Percentiles rank a stretch among this genome's conserved stretches.
These are phyloP conservation scores for Helobdella robusta DNA, from an alignment of 2,888 invertebrate species.

Conservation along the genomic window DNA sequence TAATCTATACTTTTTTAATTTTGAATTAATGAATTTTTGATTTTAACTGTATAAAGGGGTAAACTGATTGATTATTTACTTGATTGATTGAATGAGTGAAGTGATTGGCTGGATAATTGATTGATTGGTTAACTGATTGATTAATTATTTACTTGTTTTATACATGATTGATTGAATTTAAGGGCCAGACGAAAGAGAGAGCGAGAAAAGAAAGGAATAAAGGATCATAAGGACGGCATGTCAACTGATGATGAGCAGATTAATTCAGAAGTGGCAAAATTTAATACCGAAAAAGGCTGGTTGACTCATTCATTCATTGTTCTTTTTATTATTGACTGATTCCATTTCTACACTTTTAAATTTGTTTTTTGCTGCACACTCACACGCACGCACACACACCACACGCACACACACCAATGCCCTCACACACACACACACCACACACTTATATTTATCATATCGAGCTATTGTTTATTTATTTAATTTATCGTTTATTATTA, in stretches of 20 bases:
- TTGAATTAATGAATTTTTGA: no score
- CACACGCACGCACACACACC: slow-evolving; percentile 13
- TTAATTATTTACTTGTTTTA: no score
- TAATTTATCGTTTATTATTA: background rate
- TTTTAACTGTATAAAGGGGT: no score
- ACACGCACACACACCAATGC: slow-evolving; percentile 11
- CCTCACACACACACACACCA: slow-evolving; percentile 14
- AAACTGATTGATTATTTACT: no score
- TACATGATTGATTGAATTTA: no score
- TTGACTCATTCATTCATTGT: background rate
- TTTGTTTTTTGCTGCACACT: background rate
- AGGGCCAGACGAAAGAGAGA: slow-evolving; percentile 73
- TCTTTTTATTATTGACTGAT: background rate
- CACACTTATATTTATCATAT: background rate
- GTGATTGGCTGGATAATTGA: no score
- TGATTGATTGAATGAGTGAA: no score
- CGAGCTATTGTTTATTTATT: background rate
- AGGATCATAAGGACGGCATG: slow-evolving; percentile 77
- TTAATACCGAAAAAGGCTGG: slow-evolving; percentile 49
- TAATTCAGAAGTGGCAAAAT: slow-evolving; percentile 59
- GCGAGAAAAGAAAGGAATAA: slow-evolving; percentile 56
- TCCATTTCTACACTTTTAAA: background rate
- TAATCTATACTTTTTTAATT: no score
- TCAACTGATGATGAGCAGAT: slow-evolving; percentile 92
- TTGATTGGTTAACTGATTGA: no score